Evolutionary conservation across 1,140 invertebrate species (phyloP).

Genomic region (Lepidurus packardi): DNA sequence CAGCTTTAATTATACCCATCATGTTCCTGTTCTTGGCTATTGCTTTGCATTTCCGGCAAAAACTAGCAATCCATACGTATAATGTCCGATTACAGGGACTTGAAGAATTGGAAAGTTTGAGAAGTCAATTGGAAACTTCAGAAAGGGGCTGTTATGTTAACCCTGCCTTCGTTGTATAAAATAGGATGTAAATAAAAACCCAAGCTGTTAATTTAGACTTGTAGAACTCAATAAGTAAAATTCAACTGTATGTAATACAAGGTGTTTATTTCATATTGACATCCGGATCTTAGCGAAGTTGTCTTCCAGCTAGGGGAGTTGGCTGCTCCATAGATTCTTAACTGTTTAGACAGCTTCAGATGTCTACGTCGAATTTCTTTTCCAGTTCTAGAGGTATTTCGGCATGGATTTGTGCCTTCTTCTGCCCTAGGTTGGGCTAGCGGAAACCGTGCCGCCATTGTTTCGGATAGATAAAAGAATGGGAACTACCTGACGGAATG

Average conservation of each 20-base stretch:
- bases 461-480: too few relatives aligned
- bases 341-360: too few relatives aligned
- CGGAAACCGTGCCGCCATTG: too few relatives aligned
- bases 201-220: not conserved
- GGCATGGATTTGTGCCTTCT: too few relatives aligned
- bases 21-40: slow-evolving; percentile 49
- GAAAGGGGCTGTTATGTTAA: not conserved
- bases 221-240: not conserved
- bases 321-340: too few relatives aligned
- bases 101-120: slow-evolving; percentile 28
- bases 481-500: too few relatives aligned
- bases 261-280: not conserved
- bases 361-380: too few relatives aligned
- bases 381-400: too few relatives aligned
- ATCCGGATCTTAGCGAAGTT: not conserved
- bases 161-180: not conserved
- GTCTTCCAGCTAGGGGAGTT: not conserved
- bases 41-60: slow-evolving; percentile 49
- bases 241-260: not conserved
- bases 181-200: slow-evolving; percentile 14
- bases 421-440: too few relatives aligned
- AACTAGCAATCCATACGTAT: slow-evolving; percentile 43
- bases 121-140: not conserved
- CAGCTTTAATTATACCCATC: slow-evolving; percentile 48
- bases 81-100: slow-evolving; percentile 24